Evolutionary conservation across 1,140 invertebrate genomes (phyloP).

Genomic region (Neoseiulus cucumeris): DNA sequence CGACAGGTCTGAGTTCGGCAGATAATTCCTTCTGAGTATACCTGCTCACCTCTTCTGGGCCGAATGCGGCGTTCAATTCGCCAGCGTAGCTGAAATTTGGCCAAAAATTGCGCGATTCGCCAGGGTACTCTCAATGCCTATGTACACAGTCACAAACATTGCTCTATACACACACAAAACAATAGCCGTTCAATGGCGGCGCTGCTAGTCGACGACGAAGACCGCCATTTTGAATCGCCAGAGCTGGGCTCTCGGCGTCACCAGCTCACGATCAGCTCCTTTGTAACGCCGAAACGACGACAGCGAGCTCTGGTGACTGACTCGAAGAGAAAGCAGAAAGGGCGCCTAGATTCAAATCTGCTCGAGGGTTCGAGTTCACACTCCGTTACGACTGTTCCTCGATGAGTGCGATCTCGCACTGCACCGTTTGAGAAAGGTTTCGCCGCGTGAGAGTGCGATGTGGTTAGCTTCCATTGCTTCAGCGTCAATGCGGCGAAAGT

Average conservation of each 20-base stretch:
- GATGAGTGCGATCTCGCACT: no score
- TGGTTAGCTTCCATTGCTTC: no score
- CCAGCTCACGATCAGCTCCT: slow-evolving; percentile 9
- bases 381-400: no score
- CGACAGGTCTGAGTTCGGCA: no score
- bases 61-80: background rate
- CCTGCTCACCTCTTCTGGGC: background rate
- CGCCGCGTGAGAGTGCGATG: background rate
- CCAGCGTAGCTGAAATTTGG: background rate
- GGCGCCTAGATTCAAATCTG: background rate
- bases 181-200: slow-evolving; percentile 10
- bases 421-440: background rate
- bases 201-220: background rate
- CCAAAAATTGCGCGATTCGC: background rate
- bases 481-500: no score
- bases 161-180: slow-evolving; percentile 11
- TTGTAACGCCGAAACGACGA: background rate
- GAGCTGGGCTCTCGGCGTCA: slow-evolving; percentile 2
- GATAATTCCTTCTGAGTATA: no score
- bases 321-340: background rate
- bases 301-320: background rate
- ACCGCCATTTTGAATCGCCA: slow-evolving; percentile 7
- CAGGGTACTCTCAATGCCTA: slow-evolving; percentile 7
- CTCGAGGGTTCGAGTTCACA: no score
- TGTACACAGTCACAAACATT: slow-evolving; percentile 12